Base-by-base conservation (phyloP, 2,888 invertebrate species). In the Mylabris sibirica region DNA sequence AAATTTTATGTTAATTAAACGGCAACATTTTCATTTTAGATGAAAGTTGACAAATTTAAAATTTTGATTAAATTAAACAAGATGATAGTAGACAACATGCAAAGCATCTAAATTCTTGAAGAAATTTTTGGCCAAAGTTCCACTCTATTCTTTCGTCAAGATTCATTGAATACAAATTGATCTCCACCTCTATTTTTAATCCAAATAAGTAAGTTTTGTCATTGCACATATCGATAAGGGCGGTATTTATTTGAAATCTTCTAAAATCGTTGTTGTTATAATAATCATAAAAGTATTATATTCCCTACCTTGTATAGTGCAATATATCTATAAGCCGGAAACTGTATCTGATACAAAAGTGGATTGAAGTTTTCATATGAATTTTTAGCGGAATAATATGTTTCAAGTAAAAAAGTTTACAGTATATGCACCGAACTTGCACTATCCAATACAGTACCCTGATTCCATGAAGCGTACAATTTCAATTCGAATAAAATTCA, bases 351-450 rank as follows among this genome's bases (percentile, higher is more conserved):
- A 22, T 53, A 22, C 53, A 22, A 53, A 22, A 53, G 3, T 53
- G 22, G 22, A 12, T 53, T 53, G 49, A 49, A 49, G 22, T 53
- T 53, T 53, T 53, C 24, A 24, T 53, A 53, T 53, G 53, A 53
- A 53, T 53, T 53, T 53, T 22, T 24, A 24, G 53, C 12, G 53
- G 12, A 53, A 53, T 53, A 24, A 44, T 44, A 17, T 17, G 44
- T 53, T 20, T 53, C 22, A 1, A 53, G 12, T 12, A 12, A 22
- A 22, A 20, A 53, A 53, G 12, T 53, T 53, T 24, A 53, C 5
- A 11, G 3, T 53, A 20, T 9, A 3, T 22, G 44, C 44, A 17
- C 44, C n/a, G n/a, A n/a, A 49, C 49, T 49, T 49, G 49, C 20
- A 49, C 20, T 20, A 20, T 17, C 9, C 22, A 12, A 22, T 3